Evolutionary conservation across 2,113 vertebrate species (phyloP), one percentile per base, ranked within the genome.

Genomic region (Lonchura striata): DNA sequence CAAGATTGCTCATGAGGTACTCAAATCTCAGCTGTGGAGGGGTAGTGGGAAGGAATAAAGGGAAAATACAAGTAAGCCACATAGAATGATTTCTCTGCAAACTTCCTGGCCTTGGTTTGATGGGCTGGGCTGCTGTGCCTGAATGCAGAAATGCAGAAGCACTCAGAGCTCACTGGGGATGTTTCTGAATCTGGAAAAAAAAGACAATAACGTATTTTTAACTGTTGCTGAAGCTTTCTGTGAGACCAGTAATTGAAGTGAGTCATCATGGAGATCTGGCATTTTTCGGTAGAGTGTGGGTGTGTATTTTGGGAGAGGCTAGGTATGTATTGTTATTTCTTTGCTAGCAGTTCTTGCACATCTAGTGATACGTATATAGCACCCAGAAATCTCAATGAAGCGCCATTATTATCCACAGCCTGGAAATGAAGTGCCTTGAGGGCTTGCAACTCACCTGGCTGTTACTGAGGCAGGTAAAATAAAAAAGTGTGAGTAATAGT

Each of bases 1-100:
- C 37, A 44, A 0, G 4, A 15, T 31, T 1, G 0, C 14, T 28
- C 7, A 3, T 4, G 52, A 66, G 27, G 13, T 19, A 23, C 65
- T 92, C 54, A 61, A 86, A 46, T 50, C 39, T 72, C 24, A 13
- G 24, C 15, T 68, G 39, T 47, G 63, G 42, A 68, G n/a, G 30
- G 13, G 5, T 44, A 18, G n/a, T 61, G 72, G 53, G 46, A 69
- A 79, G 56, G 28, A 52, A 19, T 13, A 66, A 75, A 46, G 42
- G 35, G 12, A 50, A 54, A 76, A 52, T 7, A 24, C 9, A 37
- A 11, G 0, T 11, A 14, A 65, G 6, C 49, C 8, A 20, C 35
- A 28, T 9, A 17, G 47, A n/a, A 23, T n/a, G 8, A 14, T 31
- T 82, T 56, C 37, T 56, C n/a, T 86, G 75, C 9, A 8, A 9